Percentiles rank a stretch among this genome's conserved stretches.
These are phyloP conservation scores for Eulemur rubriventer DNA, from an alignment of 2,797 vertebrate species.

Conservation along the genomic window DNA sequence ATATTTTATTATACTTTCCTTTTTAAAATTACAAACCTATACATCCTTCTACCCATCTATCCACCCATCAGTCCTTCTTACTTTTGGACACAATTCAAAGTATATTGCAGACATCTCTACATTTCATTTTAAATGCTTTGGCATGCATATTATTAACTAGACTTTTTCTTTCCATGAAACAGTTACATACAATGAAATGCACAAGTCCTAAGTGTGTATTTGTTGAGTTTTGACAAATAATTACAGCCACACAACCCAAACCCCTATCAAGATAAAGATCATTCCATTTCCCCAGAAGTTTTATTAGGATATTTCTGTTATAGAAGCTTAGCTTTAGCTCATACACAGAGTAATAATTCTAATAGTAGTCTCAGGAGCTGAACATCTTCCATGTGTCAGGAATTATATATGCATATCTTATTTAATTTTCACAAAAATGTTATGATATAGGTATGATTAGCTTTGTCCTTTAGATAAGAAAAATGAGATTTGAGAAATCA, in stretches of 20 bases:
- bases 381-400: background rate
- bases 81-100: background rate
- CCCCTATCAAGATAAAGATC: background rate
- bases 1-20: background rate
- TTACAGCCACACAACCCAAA: background rate
- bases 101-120: background rate
- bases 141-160: background rate
- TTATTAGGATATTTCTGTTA: background rate
- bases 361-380: background rate
- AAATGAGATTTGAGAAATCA: background rate
- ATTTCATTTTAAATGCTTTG: background rate
- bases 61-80: background rate
- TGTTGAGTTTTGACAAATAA: constrained; percentile 33
- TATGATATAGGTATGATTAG: background rate
- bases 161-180: background rate
- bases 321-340: background rate
- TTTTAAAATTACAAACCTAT: background rate
- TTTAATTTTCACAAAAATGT: constrained; percentile 19
- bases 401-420: background rate
- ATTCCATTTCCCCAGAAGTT: background rate
- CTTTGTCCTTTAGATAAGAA: background rate
- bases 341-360: background rate
- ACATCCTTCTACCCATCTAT: background rate
- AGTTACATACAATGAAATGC: background rate
- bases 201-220: background rate